Evolutionary conservation across 2,113 vertebrate genomes (phyloP).

Genomic region (Phylloscopus trochilus): DNA sequence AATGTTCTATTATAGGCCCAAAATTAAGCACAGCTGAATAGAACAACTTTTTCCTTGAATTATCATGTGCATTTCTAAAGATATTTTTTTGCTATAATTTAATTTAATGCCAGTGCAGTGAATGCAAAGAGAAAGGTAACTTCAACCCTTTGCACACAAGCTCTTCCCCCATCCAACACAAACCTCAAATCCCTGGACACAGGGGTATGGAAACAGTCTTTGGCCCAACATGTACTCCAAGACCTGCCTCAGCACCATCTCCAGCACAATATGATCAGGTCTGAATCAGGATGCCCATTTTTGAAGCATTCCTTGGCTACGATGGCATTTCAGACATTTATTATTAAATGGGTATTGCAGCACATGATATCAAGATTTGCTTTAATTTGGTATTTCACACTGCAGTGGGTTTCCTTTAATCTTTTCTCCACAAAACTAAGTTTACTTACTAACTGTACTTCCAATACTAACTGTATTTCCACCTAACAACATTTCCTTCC

Average conservation of each 20-base stretch:
- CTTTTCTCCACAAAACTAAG: neutral
- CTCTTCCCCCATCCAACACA: neutral
- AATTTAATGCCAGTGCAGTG: neutral
- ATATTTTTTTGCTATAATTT: neutral
- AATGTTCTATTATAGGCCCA: neutral
- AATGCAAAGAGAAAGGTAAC: neutral
- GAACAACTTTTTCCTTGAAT: neutral
- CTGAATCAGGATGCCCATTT: neutral
- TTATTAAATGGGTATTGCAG: neutral
- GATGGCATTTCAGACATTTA: neutral
- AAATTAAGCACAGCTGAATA: neutral
- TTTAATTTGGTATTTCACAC: neutral
- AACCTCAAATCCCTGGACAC: neutral
- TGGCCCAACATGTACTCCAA: neutral
- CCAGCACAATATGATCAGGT: neutral
- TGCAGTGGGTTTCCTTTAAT: neutral
- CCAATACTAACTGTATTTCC: neutral
- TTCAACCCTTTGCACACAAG: neutral
- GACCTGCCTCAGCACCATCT: neutral
- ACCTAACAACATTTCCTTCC: neutral
- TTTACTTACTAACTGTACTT: too few relatives aligned
- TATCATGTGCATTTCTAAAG: neutral
- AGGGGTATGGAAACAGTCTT: neutral
- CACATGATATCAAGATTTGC: neutral
- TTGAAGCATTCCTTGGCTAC: neutral